Evolutionary conservation across 2,797 vertebrate genomes (phyloP).

Genomic region (Eulemur coronatus): DNA sequence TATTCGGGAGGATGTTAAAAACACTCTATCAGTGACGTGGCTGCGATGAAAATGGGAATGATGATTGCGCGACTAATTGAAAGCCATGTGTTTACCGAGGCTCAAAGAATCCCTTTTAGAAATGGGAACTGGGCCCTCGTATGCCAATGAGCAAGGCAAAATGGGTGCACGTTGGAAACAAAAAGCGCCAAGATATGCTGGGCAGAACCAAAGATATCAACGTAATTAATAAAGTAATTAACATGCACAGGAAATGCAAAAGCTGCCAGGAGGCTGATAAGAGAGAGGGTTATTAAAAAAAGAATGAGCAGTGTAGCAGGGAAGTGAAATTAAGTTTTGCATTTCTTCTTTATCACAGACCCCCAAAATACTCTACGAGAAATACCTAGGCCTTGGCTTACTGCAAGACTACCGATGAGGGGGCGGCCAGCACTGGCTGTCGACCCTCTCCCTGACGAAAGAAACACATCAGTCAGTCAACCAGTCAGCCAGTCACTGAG

Average conservation of each 20-base stretch:
- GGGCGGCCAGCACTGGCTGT: neutral
- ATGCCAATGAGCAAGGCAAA: slow-evolving; percentile 34
- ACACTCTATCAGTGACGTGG: neutral
- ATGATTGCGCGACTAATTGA: slow-evolving; percentile 40
- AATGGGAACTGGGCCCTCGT: neutral
- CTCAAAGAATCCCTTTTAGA: slow-evolving; percentile 65
- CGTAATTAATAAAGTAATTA: slow-evolving; percentile 78
- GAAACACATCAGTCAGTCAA: neutral
- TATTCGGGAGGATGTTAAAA: neutral
- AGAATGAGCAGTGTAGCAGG: slow-evolving; percentile 51
- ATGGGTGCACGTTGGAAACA: slow-evolving; percentile 43
- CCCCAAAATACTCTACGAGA: slow-evolving; percentile 32
- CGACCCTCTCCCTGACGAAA: neutral
- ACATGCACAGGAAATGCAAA: slow-evolving; percentile 57
- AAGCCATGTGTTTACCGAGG: slow-evolving; percentile 51
- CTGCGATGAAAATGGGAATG: slow-evolving; percentile 15
- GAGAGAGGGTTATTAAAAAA: slow-evolving; percentile 71
- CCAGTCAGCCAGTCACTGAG: neutral
- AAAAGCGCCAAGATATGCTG: slow-evolving; percentile 56
- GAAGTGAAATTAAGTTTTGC: slow-evolving; percentile 57
- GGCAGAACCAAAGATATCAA: slow-evolving; percentile 66
- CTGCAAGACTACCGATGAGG: neutral
- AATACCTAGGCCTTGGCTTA: slow-evolving; percentile 45
- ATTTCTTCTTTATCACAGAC: slow-evolving; percentile 53
- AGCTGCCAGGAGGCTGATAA: slow-evolving; percentile 76